Conservation (phyloP, 2,888 invertebrate genomes). For the Amiota minor region DNA sequence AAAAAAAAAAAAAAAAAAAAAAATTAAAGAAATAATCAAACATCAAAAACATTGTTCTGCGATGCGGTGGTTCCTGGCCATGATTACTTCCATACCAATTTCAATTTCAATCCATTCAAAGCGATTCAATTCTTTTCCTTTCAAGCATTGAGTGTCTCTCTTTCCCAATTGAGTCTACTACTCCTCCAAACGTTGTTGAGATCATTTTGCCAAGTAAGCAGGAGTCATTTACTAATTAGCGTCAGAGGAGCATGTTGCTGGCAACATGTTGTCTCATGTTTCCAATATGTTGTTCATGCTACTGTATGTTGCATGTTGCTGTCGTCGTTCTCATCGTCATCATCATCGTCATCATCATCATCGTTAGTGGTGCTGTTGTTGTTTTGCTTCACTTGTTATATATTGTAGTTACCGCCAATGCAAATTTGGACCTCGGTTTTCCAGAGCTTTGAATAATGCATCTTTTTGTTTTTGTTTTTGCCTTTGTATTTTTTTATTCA, state of each 20-base stretch:
- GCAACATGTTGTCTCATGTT: constrained; percentile 62
- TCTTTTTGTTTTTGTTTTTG: background rate
- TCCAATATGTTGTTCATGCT: background rate
- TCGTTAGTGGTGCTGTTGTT: background rate
- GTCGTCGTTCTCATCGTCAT: background rate
- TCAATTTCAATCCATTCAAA: background rate
- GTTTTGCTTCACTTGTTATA: background rate
- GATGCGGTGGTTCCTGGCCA: background rate
- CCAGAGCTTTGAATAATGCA: background rate
- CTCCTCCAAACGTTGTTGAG: background rate
- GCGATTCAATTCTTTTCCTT: background rate
- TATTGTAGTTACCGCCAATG: background rate
- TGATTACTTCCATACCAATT: background rate
- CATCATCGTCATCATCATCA: background rate
- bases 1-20: background rate
- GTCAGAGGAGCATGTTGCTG: constrained; percentile 56
- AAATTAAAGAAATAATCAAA: background rate
- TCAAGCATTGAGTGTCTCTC: too few species aligned
- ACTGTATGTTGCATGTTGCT: constrained; percentile 5
- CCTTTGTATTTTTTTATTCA: too few species aligned
- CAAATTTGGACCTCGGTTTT: background rate
- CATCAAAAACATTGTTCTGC: background rate
- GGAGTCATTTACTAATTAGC: constrained; percentile 65
- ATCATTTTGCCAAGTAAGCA: background rate
- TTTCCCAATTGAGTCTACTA: background rate